phyloP scores from a whole-genome alignment of 2,113 vertebrate genomes.

The Orthochromis malagaraziensis region DNA sequence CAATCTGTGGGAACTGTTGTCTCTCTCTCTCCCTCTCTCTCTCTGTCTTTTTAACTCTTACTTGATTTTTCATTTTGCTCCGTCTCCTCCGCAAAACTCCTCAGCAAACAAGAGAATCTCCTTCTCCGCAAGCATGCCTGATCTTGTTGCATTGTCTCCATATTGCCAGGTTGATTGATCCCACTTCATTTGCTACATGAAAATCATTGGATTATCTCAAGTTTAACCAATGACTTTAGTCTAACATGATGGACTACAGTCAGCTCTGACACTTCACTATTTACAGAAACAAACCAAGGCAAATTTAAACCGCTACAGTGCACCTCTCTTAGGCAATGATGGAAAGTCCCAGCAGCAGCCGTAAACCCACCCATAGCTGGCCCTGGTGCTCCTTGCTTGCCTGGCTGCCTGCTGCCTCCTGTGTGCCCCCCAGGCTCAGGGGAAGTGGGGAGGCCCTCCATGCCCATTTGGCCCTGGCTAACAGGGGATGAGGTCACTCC shows the following conservation, averaged over 20 bases:
- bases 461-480: conserved; percentile 67
- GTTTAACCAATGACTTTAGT: conserved; percentile 38
- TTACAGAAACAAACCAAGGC: conserved; percentile 42
- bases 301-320: conserved; percentile 38
- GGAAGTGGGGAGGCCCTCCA: conserved; percentile 62
- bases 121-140: conserved; percentile 11
- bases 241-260: conserved; percentile 35
- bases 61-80: background rate
- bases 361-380: conserved; percentile 56
- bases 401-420: conserved; percentile 56
- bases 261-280: conserved; percentile 37
- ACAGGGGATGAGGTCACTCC: conserved; percentile 74
- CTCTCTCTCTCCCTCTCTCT: background rate
- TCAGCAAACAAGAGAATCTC: conserved; percentile 23
- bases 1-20: conserved; percentile 56
- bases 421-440: conserved; percentile 66
- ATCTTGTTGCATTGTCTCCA: conserved; percentile 20
- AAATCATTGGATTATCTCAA: conserved; percentile 37
- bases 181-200: conserved; percentile 26
- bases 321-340: conserved; percentile 46
- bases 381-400: conserved; percentile 47
- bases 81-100: background rate
- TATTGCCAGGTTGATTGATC: conserved; percentile 39
- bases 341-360: conserved; percentile 71
- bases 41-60: background rate